Conservation (phyloP, 2,797 vertebrate species). For the Prunella strophiata region DNA sequence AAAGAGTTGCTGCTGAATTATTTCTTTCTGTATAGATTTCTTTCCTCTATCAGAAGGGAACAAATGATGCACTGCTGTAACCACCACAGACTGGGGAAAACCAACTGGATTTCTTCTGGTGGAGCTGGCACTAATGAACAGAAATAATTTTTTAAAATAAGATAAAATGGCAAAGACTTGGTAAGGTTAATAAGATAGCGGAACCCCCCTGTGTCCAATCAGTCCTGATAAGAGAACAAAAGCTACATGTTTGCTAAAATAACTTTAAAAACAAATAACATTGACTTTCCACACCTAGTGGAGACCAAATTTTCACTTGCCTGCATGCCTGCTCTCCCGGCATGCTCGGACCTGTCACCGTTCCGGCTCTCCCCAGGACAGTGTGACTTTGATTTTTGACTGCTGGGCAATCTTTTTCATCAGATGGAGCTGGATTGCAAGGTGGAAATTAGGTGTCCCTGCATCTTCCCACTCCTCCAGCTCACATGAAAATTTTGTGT, state of each 20-base stretch:
- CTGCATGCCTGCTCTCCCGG: slow-evolving; percentile 70
- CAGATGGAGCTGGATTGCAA: slow-evolving; percentile 81
- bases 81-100: neutral
- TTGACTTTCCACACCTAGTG: slow-evolving; percentile 76
- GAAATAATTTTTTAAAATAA: neutral
- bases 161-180: neutral
- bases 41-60: neutral
- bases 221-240: slow-evolving; percentile 42
- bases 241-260: slow-evolving; percentile 64
- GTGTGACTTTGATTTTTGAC: slow-evolving; percentile 79
- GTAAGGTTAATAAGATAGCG: slow-evolving; percentile 52
- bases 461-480: slow-evolving; percentile 70
- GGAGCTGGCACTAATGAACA: slow-evolving; percentile 39
- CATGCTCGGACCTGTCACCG: slow-evolving; percentile 75
- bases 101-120: neutral
- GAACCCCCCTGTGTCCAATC: slow-evolving; percentile 22
- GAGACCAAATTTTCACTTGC: slow-evolving; percentile 80
- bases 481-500: slow-evolving; percentile 68
- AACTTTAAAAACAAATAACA: slow-evolving; percentile 72
- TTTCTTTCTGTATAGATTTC: neutral
- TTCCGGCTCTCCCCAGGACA: slow-evolving; percentile 67
- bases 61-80: neutral
- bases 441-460: slow-evolving; percentile 89
- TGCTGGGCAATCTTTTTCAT: slow-evolving; percentile 86
- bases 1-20: neutral